Evolutionary conservation across 1,140 invertebrate species (phyloP), one percentile per base, ranked within the genome.

Genomic region (Drosophila aff.): DNA sequence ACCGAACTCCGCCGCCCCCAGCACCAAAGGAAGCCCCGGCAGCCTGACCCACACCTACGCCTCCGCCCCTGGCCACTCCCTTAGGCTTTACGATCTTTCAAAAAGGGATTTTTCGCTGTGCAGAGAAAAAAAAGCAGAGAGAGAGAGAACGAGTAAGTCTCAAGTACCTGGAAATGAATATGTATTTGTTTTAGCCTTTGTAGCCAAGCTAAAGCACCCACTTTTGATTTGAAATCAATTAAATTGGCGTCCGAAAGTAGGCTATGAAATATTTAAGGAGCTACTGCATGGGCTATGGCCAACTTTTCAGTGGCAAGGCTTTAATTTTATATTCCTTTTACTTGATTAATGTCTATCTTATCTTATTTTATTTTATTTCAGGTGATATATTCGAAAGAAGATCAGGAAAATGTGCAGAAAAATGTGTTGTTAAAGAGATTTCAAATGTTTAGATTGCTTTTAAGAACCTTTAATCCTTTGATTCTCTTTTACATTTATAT

Each of bases 51-150:
- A 8, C 28, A 9, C 62, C n/a, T 13, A 1, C 49, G 10, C 28
- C n/a, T 4, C 6, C 21, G 33, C 49, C 28, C 28, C 26, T 18
- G 47, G 36, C 50, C 11, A 8, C 31, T 36, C 23, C 44, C 38
- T 21, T 21, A 13, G 23, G 23, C 66, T 72, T 72, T 73, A 73
- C 38, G 67, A 60, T 73, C 66, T 59, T 36, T 58, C 36, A 38
- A 71, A 41, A 41, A 15, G 36, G 41, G 44, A 53, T 68, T 57
- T 71, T 46, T 73, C 36, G 46, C 33, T 26, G 26, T 47, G 40
- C 64, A 46, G 36, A 46, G 64, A 63, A n/a, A 47, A 38, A 53
- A 47, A 64, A 10, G 5, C 4, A 13, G n/a, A 11, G 26, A 9
- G 8, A 9, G 5, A 47, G 15, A 16, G 26, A 36, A 15, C 10